A percentile compares a stretch with the other conserved stretches of the same genome.
These are phyloP conservation scores for Heterohyrax brucei DNA, from an alignment of 2,797 vertebrate species.

Conservation along the genomic window DNA sequence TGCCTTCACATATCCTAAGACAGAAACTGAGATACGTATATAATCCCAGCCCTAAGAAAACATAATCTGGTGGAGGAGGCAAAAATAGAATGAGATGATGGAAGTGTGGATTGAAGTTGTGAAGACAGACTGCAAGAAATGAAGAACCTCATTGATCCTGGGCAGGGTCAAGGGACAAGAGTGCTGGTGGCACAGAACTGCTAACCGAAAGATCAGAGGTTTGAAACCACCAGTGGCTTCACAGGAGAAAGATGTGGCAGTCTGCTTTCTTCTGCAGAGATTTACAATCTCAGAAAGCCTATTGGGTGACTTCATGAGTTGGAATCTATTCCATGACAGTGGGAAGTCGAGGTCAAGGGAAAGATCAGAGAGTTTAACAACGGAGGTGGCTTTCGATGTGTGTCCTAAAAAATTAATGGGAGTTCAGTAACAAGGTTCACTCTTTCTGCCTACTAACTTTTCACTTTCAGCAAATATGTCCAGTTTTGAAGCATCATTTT, in stretches of 20 bases:
- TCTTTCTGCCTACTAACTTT: neutral
- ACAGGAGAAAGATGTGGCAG: too few species aligned
- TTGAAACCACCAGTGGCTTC: too few species aligned
- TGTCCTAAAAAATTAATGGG: conserved; percentile 5
- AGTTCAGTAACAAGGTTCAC: neutral
- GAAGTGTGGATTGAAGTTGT: neutral
- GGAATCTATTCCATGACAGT: too few species aligned
- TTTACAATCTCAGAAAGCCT: too few species aligned
- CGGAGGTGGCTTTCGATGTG: neutral
- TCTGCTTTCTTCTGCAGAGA: too few species aligned
- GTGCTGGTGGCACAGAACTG: too few species aligned
- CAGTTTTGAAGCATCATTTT: conserved; percentile 17
- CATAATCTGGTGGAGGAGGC: neutral
- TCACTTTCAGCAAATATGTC: neutral
- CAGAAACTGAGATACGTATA: neutral
- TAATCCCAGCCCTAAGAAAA: neutral
- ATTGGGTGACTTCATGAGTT: too few species aligned
- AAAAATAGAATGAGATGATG: neutral
- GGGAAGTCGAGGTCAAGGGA: neutral
- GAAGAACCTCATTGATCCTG: neutral
- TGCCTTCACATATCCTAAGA: neutral
- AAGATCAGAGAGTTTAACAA: neutral
- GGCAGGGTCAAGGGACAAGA: neutral
- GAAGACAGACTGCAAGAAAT: neutral
- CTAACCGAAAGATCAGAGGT: too few species aligned